Evolutionary conservation across 2,888 invertebrate species (phyloP).

Genomic region (Lycaena phlaeas): DNA sequence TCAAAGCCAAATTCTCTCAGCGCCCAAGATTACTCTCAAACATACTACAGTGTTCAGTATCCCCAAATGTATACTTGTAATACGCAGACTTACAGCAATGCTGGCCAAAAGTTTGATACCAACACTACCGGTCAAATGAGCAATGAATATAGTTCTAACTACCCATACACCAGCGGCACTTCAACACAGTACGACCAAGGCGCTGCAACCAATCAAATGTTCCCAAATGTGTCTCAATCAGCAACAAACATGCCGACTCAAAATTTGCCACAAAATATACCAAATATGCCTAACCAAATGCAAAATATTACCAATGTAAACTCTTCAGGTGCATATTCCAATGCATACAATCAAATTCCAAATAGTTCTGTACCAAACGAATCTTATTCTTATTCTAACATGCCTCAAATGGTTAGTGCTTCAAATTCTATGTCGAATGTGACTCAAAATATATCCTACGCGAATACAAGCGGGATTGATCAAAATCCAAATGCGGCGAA

Average conservation of each 20-base stretch:
- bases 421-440: neutral
- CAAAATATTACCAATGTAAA: neutral
- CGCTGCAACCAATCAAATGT: slow-evolving; percentile 8
- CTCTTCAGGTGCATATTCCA: neutral
- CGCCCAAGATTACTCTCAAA: slow-evolving; percentile 46
- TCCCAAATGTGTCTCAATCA: slow-evolving; percentile 11
- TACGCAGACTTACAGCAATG: slow-evolving; percentile 45
- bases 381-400: slow-evolving; percentile 6
- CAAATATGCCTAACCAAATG: slow-evolving; percentile 1
- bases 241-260: slow-evolving; percentile 11
- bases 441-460: neutral
- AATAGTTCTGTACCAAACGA: slow-evolving; percentile 6
- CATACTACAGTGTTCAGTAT: slow-evolving; percentile 49
- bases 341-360: slow-evolving; percentile 1
- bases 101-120: slow-evolving; percentile 36
- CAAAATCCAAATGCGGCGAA: neutral
- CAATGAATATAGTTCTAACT: slow-evolving; percentile 39
- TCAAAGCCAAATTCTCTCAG: slow-evolving; percentile 32
- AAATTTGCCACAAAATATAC: neutral
- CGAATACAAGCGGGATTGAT: neutral
- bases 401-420: neutral
- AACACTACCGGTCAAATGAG: slow-evolving; percentile 37
- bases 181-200: slow-evolving; percentile 22
- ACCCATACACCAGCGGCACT: slow-evolving; percentile 36
- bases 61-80: slow-evolving; percentile 33